A percentile compares a stretch with the other conserved stretches of the same genome.
Conservation (phyloP, 2,113 vertebrate genomes). For the Alces alces region DNA sequence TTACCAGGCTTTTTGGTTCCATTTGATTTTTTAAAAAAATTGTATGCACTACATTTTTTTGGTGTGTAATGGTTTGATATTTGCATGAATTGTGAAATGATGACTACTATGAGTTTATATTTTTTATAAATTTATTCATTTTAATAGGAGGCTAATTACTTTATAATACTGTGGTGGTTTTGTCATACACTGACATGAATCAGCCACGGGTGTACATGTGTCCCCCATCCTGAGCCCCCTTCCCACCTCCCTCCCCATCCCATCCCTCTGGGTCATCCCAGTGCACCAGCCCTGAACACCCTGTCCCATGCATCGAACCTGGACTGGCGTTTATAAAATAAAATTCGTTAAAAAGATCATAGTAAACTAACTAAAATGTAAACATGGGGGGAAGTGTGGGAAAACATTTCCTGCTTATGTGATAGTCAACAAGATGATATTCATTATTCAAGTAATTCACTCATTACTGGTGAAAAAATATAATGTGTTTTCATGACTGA, state of each 20-base stretch:
- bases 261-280: not conserved
- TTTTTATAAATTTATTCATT: not conserved
- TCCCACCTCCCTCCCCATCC: not conserved
- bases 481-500: not conserved
- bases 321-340: not conserved
- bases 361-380: conserved; percentile 1
- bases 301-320: not conserved
- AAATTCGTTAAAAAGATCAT: not conserved
- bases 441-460: not conserved
- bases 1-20: not conserved
- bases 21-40: not conserved
- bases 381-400: not conserved
- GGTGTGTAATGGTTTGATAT: not conserved
- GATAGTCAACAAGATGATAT: not conserved
- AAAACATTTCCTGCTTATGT: not conserved
- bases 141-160: not conserved
- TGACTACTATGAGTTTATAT: not conserved
- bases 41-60: not conserved
- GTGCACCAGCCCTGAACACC: not conserved
- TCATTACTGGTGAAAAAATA: not conserved
- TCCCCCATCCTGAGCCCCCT: not conserved
- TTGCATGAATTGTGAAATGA: not conserved
- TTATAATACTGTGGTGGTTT: not conserved
- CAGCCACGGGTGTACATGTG: not conserved
- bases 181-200: not conserved